These are phyloP conservation scores for Malachius bipustulatus DNA, from an alignment of 2,888 invertebrate genomes.

Conservation along the genomic window DNA sequence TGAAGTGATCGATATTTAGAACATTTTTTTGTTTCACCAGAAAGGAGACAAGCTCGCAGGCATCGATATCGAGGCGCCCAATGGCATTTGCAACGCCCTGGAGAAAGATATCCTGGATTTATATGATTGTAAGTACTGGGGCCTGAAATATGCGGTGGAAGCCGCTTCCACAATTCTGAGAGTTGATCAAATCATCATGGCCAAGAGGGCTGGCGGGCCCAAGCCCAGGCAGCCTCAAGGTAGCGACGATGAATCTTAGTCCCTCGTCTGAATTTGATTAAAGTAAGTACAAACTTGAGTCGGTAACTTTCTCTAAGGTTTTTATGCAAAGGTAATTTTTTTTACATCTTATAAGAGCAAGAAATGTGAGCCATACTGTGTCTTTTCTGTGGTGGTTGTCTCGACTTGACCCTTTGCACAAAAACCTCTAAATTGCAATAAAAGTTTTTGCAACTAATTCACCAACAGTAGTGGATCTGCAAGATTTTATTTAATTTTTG, in stretches of 20 bases:
- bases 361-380: no score
- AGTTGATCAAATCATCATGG: constrained; percentile 98
- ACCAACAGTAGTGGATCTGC: no score
- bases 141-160: constrained; percentile 85
- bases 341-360: no score
- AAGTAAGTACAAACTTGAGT: no score
- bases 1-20: constrained; percentile 15
- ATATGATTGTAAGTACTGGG: constrained; percentile 83
- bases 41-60: constrained; percentile 66
- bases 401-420: no score
- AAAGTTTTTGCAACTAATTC: no score
- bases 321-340: no score
- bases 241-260: constrained; percentile 55
- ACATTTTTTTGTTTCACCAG: constrained; percentile 26
- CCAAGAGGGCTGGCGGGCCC: constrained; percentile 92
- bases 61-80: constrained; percentile 76
- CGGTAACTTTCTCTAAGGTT: no score
- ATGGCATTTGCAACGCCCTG: constrained; percentile 59
- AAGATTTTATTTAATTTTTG: no score
- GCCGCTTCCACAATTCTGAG: constrained; percentile 86
- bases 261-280: no score
- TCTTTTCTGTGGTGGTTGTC: no score
- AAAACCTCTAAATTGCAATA: no score
- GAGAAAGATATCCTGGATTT: constrained; percentile 73
- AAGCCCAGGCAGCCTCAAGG: constrained; percentile 56